Percentiles rank a stretch among this genome's conserved stretches.
phyloP scores from a whole-genome alignment of 2,113 vertebrate species.

The Oreochromis niloticus region DNA sequence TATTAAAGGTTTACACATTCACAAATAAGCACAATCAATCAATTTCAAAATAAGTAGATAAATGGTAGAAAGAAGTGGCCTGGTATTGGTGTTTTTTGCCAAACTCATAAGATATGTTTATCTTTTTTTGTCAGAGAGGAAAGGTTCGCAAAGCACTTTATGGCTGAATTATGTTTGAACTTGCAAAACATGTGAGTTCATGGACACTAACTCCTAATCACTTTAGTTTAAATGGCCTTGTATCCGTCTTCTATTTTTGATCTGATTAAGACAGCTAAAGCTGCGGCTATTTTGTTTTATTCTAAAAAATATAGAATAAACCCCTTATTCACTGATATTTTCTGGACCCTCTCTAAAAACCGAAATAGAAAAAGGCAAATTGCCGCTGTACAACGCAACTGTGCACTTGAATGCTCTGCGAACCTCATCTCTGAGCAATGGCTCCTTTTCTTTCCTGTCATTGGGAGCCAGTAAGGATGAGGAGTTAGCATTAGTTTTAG shows the following conservation, averaged over 20 bases:
- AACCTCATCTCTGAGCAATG: constrained; percentile 59
- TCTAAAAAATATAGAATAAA: constrained; percentile 5
- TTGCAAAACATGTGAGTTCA: background rate
- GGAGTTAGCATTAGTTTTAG: constrained; percentile 49
- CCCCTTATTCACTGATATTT: background rate
- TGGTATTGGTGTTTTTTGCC: constrained; percentile 57
- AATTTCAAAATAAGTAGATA: constrained; percentile 55
- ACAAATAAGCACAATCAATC: constrained; percentile 69
- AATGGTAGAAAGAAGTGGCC: constrained; percentile 55
- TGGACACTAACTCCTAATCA: background rate
- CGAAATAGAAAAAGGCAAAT: constrained; percentile 4
- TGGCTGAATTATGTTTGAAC: constrained; percentile 15
- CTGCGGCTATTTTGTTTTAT: background rate
- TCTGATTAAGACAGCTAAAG: background rate
- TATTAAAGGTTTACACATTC: constrained; percentile 64
- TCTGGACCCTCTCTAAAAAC: constrained; percentile 11
- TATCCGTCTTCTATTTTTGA: background rate
- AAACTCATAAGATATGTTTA: constrained; percentile 60
- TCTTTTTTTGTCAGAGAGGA: constrained; percentile 51
- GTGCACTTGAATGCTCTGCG: constrained; percentile 54
- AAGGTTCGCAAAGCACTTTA: constrained; percentile 68
- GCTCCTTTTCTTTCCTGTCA: constrained; percentile 40
- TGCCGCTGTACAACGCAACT: constrained; percentile 2
- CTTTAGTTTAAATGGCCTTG: background rate
- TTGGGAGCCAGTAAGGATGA: constrained; percentile 46